These are phyloP conservation scores for Triplophysa tibetana DNA, from an alignment of 2,113 vertebrate genomes.

Conservation along the genomic window DNA sequence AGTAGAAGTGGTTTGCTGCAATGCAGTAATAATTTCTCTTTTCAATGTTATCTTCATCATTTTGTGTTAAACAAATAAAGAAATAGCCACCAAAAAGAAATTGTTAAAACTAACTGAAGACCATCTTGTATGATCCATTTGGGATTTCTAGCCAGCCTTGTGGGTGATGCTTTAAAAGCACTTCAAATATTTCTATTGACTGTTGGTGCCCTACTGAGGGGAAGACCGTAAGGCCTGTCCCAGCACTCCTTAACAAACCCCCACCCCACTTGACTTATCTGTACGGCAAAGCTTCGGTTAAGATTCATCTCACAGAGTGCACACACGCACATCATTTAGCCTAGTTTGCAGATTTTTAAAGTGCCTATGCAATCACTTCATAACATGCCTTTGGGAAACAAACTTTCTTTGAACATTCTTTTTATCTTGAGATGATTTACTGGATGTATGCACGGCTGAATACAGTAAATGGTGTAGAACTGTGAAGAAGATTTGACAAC, in stretches of 20 bases:
- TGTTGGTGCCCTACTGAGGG: constrained; percentile 48
- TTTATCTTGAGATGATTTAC: background rate
- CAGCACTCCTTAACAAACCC: constrained; percentile 24
- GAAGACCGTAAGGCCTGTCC: constrained; percentile 29
- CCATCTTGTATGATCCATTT: constrained; percentile 10
- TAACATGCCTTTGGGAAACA: constrained; percentile 44
- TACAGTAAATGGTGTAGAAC: background rate
- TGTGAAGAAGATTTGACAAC: no score
- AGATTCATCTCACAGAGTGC: constrained; percentile 57
- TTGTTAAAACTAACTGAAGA: constrained; percentile 24
- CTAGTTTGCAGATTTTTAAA: constrained; percentile 55
- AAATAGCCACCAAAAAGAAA: background rate
- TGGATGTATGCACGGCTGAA: background rate
- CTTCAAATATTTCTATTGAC: constrained; percentile 44
- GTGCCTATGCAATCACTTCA: constrained; percentile 55
- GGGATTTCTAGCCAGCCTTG: background rate
- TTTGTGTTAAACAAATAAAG: background rate
- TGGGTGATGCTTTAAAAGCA: constrained; percentile 26
- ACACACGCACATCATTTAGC: constrained; percentile 46
- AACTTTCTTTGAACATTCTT: constrained; percentile 43
- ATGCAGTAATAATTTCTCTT: constrained; percentile 10
- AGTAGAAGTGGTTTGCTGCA: constrained; percentile 15
- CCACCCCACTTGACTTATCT: constrained; percentile 44
- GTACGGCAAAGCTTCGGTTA: constrained; percentile 53
- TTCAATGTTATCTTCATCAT: constrained; percentile 2